These are phyloP conservation scores for Alloscopus bannaensis DNA, from an alignment of 2,888 invertebrate genomes.

Conservation along the genomic window DNA sequence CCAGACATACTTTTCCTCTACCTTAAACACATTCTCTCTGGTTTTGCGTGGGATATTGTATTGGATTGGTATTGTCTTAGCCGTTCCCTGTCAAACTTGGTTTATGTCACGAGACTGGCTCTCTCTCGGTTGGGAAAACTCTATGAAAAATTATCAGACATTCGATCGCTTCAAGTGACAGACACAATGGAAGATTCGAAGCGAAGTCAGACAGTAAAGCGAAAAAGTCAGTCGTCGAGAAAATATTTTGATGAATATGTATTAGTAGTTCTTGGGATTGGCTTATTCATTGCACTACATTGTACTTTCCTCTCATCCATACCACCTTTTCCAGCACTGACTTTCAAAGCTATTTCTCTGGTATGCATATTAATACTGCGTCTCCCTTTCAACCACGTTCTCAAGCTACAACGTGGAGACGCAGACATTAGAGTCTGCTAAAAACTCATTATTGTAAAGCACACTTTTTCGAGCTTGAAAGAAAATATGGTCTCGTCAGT, in stretches of 20 bases:
- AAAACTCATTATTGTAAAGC: conserved; percentile 14
- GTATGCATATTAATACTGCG: too few relatives aligned
- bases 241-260: conserved; percentile 32
- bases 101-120: too few relatives aligned
- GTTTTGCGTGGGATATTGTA: too few relatives aligned
- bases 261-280: conserved; percentile 17
- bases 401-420: background rate
- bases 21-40: too few relatives aligned
- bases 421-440: background rate
- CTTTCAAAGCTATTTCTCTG: too few relatives aligned
- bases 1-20: too few relatives aligned
- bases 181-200: conserved; percentile 15
- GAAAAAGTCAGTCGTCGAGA: conserved; percentile 1
- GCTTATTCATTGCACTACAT: conserved; percentile 8
- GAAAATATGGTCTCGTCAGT: background rate
- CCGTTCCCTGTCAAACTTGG: too few relatives aligned
- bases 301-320: conserved; percentile 5
- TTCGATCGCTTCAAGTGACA: conserved; percentile 16
- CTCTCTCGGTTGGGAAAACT: too few relatives aligned
- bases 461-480: background rate
- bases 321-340: too few relatives aligned
- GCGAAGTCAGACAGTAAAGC: conserved; percentile 12
- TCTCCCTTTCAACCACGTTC: too few relatives aligned
- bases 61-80: too few relatives aligned
- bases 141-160: background rate